phyloP scores from a whole-genome alignment of 2,113 vertebrate genomes.

The Paramormyrops kingsleyae region DNA sequence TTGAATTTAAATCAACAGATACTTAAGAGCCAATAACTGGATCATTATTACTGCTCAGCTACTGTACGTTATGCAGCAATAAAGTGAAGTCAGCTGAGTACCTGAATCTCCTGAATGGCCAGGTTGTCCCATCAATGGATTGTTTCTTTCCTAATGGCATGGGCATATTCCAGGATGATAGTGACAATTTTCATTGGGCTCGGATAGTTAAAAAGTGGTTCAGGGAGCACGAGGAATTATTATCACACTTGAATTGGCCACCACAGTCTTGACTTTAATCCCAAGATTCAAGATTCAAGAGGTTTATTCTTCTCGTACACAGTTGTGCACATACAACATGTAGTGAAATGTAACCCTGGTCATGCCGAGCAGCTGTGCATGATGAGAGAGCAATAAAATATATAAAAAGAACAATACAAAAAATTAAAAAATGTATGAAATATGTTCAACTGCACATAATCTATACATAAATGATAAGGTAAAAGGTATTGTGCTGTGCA shows the following conservation, averaged over 20 bases:
- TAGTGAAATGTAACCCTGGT: too few relatives aligned
- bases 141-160: neutral
- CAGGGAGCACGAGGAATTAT: neutral
- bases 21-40: neutral
- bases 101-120: neutral
- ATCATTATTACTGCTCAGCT: neutral
- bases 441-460: too few relatives aligned
- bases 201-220: neutral
- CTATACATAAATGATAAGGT: too few relatives aligned
- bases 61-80: neutral
- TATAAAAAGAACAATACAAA: too few relatives aligned
- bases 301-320: too few relatives aligned
- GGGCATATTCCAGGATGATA: neutral
- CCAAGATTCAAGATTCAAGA: neutral
- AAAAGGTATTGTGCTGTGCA: too few relatives aligned
- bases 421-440: too few relatives aligned
- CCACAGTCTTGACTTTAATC: neutral
- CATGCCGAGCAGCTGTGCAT: too few relatives aligned
- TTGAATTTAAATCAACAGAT: neutral
- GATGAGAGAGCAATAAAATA: too few relatives aligned
- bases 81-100: neutral
- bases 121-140: neutral
- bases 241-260: neutral
- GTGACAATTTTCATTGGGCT: neutral
- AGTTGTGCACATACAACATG: too few relatives aligned